Evolutionary conservation across 2,113 vertebrate genomes (phyloP).

Genomic region (Halichoeres trimaculatus): DNA sequence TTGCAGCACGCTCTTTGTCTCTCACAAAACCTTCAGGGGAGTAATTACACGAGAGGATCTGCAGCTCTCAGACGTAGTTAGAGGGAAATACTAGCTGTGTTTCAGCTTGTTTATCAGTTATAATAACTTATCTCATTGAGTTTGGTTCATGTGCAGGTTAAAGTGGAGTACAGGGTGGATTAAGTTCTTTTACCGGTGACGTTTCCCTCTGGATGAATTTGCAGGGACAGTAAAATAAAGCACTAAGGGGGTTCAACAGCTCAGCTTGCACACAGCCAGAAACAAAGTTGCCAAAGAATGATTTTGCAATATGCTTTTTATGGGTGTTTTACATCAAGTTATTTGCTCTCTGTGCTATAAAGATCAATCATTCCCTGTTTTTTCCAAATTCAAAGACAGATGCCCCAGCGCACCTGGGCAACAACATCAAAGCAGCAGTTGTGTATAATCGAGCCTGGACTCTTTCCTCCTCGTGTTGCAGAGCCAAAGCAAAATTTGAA

Average conservation of each 20-base stretch:
- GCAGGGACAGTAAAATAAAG: too few species aligned
- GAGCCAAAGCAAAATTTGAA: not conserved
- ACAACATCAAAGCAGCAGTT: not conserved
- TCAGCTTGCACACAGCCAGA: not conserved
- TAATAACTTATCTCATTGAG: not conserved
- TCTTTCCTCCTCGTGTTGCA: not conserved
- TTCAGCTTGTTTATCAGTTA: too few species aligned
- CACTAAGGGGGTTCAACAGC: not conserved
- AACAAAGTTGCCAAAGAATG: not conserved
- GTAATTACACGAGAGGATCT: not conserved
- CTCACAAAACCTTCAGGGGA: not conserved
- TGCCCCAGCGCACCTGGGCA: not conserved
- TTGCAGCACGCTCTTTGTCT: not conserved
- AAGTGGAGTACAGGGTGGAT: not conserved
- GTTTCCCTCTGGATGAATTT: not conserved
- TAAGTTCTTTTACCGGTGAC: not conserved
- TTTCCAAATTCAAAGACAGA: not conserved
- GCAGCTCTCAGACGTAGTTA: not conserved
- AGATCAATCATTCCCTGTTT: not conserved
- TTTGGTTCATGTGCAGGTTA: not conserved
- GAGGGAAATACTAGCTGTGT: too few species aligned
- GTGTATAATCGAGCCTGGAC: not conserved
- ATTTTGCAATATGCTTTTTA: not conserved
- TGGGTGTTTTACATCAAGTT: not conserved
- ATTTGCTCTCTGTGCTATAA: not conserved